Base-by-base conservation (phyloP, 1,140 invertebrate genomes). In the Drosophila navojoa region DNA sequence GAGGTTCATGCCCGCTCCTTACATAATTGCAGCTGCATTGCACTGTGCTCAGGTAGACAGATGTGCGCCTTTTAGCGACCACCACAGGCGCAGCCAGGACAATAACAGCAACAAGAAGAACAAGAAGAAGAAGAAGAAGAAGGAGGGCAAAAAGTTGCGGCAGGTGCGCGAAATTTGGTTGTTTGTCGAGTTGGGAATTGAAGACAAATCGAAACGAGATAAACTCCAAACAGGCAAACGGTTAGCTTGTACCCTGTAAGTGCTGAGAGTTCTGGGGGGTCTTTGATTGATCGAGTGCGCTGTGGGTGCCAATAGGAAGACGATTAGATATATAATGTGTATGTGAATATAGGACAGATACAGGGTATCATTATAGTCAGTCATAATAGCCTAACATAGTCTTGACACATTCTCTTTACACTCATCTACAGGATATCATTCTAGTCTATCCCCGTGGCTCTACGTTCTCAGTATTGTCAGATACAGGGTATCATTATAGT, bases 161-260 rank as follows among this genome's bases (percentile, higher is more conserved):
- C 81, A 85, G 81, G 81, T 85, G 82, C 78, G 75, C 82, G 78
- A 86, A 78, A 71, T 81, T 76, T 84, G 75, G 63, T 59, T 85
- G 70, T 67, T 78, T 70, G 38, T 35, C 32, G 15, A n/a, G 32
- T 10, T 13, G 64, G 38, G 68, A 75, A 75, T 79, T 64, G 77
- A 68, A 68, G 61, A 71, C 70, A 67, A 86, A 81, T 77, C 70
- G 77, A 71, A 75, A 50, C 58, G 49, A 66, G 61, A 40, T 45
- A 47, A 60, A 27, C 15, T 50, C 11, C 52, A 27, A 69, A 69
- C 42, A 52, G 42, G 25, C 55, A 25, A 72, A 68, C 60, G 61
- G 10, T 25, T n/a, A 4, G 35, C 6, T 32, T 16, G 13, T 66
- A 42, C 70, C 40, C 63, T 72, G 42, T 32, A 68, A 54, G 7